phyloP scores from a whole-genome alignment of 2,888 invertebrate genomes.

The Pseudanteris insignis region DNA sequence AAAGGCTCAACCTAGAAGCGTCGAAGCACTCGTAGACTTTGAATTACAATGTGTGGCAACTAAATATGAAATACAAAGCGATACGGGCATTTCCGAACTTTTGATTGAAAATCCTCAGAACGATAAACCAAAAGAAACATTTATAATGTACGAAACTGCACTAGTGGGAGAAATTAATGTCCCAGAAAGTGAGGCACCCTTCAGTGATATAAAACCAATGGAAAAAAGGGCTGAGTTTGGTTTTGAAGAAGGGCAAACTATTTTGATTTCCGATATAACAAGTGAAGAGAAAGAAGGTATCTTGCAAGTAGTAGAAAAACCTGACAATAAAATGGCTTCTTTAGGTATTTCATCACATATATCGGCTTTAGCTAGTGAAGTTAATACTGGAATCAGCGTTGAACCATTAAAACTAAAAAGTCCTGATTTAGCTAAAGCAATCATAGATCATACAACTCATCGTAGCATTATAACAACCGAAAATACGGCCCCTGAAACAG shows the following conservation, averaged over 20 bases:
- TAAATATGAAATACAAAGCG: conserved; percentile 56
- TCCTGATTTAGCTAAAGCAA: conserved; percentile 68
- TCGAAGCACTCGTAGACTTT: conserved; percentile 55
- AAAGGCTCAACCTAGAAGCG: conserved; percentile 49
- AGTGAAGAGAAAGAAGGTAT: conserved; percentile 54
- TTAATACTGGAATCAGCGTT: conserved; percentile 54
- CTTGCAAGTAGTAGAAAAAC: conserved; percentile 52
- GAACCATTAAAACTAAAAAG: conserved; percentile 58
- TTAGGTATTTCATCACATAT: conserved; percentile 61
- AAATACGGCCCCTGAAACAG: conserved; percentile 58
- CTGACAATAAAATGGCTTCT: conserved; percentile 62
- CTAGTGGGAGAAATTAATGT: conserved; percentile 58
- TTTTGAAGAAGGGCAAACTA: conserved; percentile 56
- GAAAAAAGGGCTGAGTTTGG: conserved; percentile 68
- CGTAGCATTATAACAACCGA: conserved; percentile 68
- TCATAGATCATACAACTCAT: conserved; percentile 69
- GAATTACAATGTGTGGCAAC: conserved; percentile 53
- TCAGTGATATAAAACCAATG: conserved; percentile 67
- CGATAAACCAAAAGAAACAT: conserved; percentile 50
- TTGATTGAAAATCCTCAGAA: conserved; percentile 44
- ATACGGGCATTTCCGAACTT: conserved; percentile 50
- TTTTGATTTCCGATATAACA: conserved; percentile 56
- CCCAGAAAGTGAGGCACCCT: conserved; percentile 57
- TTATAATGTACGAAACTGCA: conserved; percentile 55
- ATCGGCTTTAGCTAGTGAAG: conserved; percentile 63